phyloP scores from a whole-genome alignment of 2,888 invertebrate species.

The Ariolimax columbianus region DNA sequence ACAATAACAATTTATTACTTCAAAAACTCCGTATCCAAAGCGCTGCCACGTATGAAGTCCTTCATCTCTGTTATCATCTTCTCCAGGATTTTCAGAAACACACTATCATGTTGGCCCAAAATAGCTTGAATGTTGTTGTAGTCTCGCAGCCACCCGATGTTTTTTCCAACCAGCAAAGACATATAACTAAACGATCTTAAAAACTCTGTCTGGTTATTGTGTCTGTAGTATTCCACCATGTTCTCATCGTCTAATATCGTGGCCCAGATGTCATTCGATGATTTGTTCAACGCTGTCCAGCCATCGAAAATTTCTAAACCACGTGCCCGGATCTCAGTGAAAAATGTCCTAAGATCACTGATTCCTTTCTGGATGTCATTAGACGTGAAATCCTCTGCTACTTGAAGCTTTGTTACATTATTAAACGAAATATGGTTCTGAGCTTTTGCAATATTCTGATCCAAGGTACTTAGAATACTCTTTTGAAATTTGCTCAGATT shows the following conservation, averaged over 20 bases:
- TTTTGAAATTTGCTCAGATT: constrained; percentile 50
- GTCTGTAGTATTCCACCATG: constrained; percentile 62
- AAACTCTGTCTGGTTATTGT: constrained; percentile 55
- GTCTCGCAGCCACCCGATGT: constrained; percentile 43
- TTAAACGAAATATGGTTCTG: constrained; percentile 54
- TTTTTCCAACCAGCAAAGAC: constrained; percentile 55
- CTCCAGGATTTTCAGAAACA: constrained; percentile 59
- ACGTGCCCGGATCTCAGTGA: constrained; percentile 64
- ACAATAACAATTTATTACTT: constrained; percentile 52
- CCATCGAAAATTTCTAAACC: constrained; percentile 63
- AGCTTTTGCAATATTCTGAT: constrained; percentile 48
- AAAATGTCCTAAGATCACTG: constrained; percentile 59
- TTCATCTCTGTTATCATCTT: constrained; percentile 57
- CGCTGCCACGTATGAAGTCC: constrained; percentile 39
- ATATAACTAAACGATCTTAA: neutral
- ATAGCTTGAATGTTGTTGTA: constrained; percentile 58
- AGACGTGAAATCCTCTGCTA: constrained; percentile 60
- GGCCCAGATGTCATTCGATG: constrained; percentile 60
- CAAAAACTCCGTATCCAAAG: constrained; percentile 62
- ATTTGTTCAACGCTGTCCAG: constrained; percentile 58
- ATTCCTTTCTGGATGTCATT: constrained; percentile 57
- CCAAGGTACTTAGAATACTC: constrained; percentile 53
- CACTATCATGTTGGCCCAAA: constrained; percentile 59
- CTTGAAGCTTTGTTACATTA: constrained; percentile 53
- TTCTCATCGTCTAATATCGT: constrained; percentile 63